Conservation (phyloP, 2,888 invertebrate species). For the Flexamia atlantica region DNA sequence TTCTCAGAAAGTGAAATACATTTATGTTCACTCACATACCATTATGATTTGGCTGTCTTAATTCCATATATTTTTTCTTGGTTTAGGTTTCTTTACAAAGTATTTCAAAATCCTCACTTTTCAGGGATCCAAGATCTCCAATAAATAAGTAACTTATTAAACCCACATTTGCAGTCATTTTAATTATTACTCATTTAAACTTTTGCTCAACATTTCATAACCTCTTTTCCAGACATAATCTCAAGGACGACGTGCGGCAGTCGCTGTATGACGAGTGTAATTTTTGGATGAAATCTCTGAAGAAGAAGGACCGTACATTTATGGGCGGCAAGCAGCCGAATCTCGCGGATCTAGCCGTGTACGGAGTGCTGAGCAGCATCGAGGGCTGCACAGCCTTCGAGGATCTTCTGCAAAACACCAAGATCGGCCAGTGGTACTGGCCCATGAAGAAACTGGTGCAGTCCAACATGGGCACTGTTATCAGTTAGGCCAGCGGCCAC, state of each 20-base stretch:
- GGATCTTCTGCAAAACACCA: conserved; percentile 86
- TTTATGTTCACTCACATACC: no score
- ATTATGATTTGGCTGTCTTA: no score
- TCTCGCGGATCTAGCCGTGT: conserved; percentile 94
- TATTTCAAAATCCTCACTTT: no score
- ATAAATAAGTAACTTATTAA: no score
- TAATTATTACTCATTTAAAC: no score
- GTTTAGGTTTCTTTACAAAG: no score
- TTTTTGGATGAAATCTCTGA: conserved; percentile 86
- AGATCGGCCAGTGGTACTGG: conserved; percentile 88
- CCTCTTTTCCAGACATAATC: conserved; percentile 83
- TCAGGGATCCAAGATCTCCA: no score
- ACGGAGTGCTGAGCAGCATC: conserved; percentile 93
- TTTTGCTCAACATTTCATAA: no score
- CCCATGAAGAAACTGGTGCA: conserved; percentile 78
- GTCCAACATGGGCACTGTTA: conserved; percentile 29
- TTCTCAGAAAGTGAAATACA: no score
- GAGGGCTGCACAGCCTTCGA: conserved; percentile 95
- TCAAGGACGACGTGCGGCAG: conserved; percentile 92
- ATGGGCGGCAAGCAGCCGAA: conserved; percentile 94
- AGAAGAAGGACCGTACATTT: conserved; percentile 84
- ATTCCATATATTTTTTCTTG: no score
- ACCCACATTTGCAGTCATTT: no score
- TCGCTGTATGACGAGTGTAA: conserved; percentile 94
- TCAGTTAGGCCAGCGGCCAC: no score